A percentile compares a stretch with the other conserved stretches of the same genome.
These are phyloP conservation scores for Cryptus armator DNA, from an alignment of 2,888 invertebrate species.

Conservation along the genomic window DNA sequence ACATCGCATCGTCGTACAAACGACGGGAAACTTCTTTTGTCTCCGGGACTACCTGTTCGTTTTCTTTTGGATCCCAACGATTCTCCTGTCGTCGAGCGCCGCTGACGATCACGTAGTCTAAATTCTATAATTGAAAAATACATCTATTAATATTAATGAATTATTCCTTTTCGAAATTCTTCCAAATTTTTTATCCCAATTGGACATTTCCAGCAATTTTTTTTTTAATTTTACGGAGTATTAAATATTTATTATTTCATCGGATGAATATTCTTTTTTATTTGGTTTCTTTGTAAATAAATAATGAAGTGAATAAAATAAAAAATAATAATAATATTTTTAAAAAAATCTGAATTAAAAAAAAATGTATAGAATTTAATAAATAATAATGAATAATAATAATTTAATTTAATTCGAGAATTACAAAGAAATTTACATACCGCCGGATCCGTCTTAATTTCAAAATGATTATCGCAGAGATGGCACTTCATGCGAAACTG, in stretches of 20 bases:
- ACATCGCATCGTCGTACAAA: conserved; percentile 99
- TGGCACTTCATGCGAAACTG: conserved; percentile 99
- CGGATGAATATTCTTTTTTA: too few species aligned
- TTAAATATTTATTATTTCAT: too few species aligned
- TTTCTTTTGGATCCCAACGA: conserved; percentile 98
- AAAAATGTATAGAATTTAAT: too few species aligned
- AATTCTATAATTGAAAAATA: conserved; percentile 89
- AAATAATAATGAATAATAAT: background rate
- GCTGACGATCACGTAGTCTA: conserved; percentile 97
- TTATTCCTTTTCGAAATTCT: too few species aligned
- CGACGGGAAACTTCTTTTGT: conserved; percentile 96
- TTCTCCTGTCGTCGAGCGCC: conserved; percentile 99
- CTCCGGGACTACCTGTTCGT: conserved; percentile 96
- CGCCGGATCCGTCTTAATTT: conserved; percentile 99
- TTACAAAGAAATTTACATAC: conserved; percentile 84
- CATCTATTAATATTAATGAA: background rate
- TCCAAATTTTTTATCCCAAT: too few species aligned
- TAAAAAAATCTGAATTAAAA: too few species aligned
- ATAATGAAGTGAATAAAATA: too few species aligned
- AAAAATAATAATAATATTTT: too few species aligned
- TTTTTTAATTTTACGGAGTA: too few species aligned
- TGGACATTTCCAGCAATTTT: too few species aligned
- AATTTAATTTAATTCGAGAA: conserved; percentile 14
- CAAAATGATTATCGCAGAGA: conserved; percentile 98
- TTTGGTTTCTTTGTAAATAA: too few species aligned